Base-by-base conservation (phyloP, 2,113 vertebrate genomes). In the Phoxinus phoxinus region DNA sequence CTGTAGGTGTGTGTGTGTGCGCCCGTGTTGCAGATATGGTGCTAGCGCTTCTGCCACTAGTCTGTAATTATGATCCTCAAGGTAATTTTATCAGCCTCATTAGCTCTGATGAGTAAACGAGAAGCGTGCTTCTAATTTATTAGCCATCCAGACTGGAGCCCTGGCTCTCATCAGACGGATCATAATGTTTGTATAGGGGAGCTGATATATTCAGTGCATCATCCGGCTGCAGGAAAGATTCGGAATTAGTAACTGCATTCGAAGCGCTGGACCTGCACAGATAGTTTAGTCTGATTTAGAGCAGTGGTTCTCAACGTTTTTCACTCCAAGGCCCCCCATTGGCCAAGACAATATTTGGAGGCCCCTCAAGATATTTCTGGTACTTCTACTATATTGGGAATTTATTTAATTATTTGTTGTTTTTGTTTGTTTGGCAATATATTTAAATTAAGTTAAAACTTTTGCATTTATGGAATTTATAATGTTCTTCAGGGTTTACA, bases 1-100 rank as follows among this genome's bases (percentile, higher is more conserved):
- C 75, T 83, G 79, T 85, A 81, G 59, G 83, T 88, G 87, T 83
- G 89, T 87, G 87, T 44, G 41, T 78, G 86, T 71, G 85, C 85
- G 89, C 87, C 87, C 88, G 91, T 74, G 76, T 91, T 88, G 90
- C 91, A 90, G 91, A 89, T 90, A 83, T 83, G 86, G 91, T 91
- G 93, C 91, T 91, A 92, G 92, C 89, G 90, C 89, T 91, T 94
- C 90, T 95, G 94, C 93, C 94, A 95, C 94, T 93, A 93, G 92
- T 91, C 94, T 95, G 93, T 95, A 96, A 96, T 96, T 96, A 95
- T 94, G 92, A 94, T 95, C 93, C 94, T 95, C 92, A 91, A 94
- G 94, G 95, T 95, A 95, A 96, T 96, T 96, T 95, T 94, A 95
- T 95, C 94, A 95, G 93, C 91, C 94, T 96, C 94, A 95, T 95